Conservation (phyloP, 2,113 vertebrate genomes). For the Forbesichthys papilliferus region DNA sequence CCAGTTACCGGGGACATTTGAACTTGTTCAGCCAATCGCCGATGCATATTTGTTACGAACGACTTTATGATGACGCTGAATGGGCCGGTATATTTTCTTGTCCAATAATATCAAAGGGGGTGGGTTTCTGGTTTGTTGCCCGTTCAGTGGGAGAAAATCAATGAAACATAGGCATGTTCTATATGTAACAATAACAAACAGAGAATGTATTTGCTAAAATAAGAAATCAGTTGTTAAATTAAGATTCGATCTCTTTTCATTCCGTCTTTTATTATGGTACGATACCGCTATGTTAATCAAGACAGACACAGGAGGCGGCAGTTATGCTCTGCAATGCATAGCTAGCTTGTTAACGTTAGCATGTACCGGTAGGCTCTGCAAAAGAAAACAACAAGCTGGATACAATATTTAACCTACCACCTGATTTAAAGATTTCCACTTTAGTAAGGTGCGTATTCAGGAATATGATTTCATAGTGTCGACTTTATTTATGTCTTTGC, state of each 20-base stretch:
- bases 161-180: no score
- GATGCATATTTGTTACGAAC: no score
- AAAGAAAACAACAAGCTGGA: slow-evolving; percentile 2
- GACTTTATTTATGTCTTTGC: background rate
- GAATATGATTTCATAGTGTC: background rate
- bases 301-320: background rate
- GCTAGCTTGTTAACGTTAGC: slow-evolving; percentile 39
- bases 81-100: background rate
- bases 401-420: slow-evolving; percentile 13
- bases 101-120: slow-evolving; percentile 6
- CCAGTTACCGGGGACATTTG: slow-evolving; percentile 23
- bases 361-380: slow-evolving; percentile 13
- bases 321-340: slow-evolving; percentile 22
- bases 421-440: background rate
- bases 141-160: no score
- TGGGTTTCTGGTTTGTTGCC: no score
- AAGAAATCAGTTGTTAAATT: no score
- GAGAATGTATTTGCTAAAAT: background rate
- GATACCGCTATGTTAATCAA: background rate
- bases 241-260: background rate
- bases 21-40: slow-evolving; percentile 30
- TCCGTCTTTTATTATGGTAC: background rate
- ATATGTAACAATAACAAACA: background rate
- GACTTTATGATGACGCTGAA: no score
- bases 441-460: slow-evolving; percentile 2